Base-by-base conservation (phyloP, 2,888 invertebrate species). In the Camponotus fellah region DNA sequence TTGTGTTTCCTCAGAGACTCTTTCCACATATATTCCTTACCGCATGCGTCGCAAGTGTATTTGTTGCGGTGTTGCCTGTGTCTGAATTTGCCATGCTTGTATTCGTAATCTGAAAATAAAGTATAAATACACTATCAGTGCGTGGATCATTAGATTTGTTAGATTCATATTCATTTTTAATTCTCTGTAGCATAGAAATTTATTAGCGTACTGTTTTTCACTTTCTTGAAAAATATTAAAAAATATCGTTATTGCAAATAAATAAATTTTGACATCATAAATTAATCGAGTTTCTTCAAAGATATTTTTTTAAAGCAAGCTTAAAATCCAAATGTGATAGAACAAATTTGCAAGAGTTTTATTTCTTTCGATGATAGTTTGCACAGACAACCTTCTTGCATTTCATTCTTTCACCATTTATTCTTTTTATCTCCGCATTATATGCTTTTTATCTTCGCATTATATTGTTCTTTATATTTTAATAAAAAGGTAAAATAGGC, bases 1-100 rank as follows among this genome's bases (percentile, higher is more conserved):
- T 92, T 89, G 82, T 94, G 95, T 32, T 93, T 91, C 84, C 88
- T 89, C 74, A 93, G 76, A 9, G 92, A 93, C 26, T 92, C 90
- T 81, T 93, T 94, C 90, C 93, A 92, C 8, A 88, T 91, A 86
- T 95, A 95, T 40, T 86, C 85, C 84, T 92, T 94, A 10, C 92
- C 91, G 82, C 94, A 94, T 58, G 74, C 26, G 77, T 91, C 91
- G 79, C 95, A 94, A 43, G 77, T 76, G 83, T 90, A 85, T 69
- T 87, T 87, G 26, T 56, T 62, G 9, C 4, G 26, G 9, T 26
- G 17, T 6, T n/a, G 21, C 26, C 26, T 60, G 14, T 5, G 0
- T 21, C 6, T 14, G 14, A 9, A 26, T 5, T 26, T 66, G n/a
- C 12, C 14, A 6, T 14, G 12, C 0, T 72, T 72, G 14, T 9